Conservation (phyloP, 2,113 vertebrate genomes). For the Sciurus niger region DNA sequence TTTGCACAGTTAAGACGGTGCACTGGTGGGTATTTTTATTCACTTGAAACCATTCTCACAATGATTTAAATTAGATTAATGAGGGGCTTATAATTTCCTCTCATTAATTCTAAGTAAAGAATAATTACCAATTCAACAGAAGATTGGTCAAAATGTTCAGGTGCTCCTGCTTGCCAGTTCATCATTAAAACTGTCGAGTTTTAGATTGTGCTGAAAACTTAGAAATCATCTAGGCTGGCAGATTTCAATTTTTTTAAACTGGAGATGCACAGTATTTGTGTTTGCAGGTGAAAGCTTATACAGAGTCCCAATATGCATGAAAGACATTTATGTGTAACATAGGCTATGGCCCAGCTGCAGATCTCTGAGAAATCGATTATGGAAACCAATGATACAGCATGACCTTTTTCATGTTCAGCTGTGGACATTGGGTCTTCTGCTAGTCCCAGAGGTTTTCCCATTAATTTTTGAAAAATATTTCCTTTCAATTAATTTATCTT, state of each 20-base stretch:
- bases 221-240: neutral
- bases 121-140: constrained; percentile 57
- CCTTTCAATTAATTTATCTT: neutral
- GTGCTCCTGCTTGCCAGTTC: neutral
- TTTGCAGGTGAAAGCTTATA: constrained; percentile 33
- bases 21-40: constrained; percentile 65
- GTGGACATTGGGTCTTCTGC: neutral
- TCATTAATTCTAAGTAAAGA: constrained; percentile 71
- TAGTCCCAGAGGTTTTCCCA: neutral
- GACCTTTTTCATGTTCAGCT: neutral
- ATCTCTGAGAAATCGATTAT: neutral
- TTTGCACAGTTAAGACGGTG: constrained; percentile 61
- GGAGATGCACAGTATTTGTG: neutral
- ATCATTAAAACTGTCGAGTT: neutral
- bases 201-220: neutral
- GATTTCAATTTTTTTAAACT: neutral
- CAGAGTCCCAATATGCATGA: neutral
- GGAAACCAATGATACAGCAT: neutral
- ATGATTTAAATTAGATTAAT: constrained; percentile 74
- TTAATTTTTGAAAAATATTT: constrained; percentile 9
- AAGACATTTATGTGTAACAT: neutral
- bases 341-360: neutral
- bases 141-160: constrained; percentile 9
- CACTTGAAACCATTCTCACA: constrained; percentile 58
- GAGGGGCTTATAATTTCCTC: constrained; percentile 66